Base-by-base conservation (phyloP, 2,888 invertebrate genomes). In the Melieria omissa region DNA sequence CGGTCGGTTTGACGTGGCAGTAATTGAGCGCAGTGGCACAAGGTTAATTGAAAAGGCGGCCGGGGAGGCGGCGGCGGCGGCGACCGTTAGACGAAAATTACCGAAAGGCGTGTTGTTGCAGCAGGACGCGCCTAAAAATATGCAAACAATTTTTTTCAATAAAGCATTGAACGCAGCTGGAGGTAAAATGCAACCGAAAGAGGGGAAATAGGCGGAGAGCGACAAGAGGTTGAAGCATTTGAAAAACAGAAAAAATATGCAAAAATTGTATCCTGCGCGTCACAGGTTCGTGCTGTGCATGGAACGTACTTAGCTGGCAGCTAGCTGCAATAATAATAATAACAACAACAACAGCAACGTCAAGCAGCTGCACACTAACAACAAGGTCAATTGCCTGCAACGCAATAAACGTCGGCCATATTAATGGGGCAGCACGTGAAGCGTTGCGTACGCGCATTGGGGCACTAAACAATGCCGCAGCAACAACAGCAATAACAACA, bases 381-480 rank as follows among this genome's bases (percentile, higher is more conserved):
- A 58, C 46, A 70, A 70, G 63, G 57, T 57, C 64, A 63, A 47
- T 58, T 63, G 42, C 10, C n/a, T 49, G 8, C 49, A 63, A 16
- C 12, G 7, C 6, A 55, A 10, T 3, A 14, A n/a, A n/a, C 9
- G 10, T 16, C 41, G n/a, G 14, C 7, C 16, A 9, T 44, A 46
- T 16, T 10, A 55, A 57, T 14, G 54, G 41, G 14, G 12, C 42
- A 14, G 12, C 42, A 57, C 49, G 49, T 49, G 60, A 68, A 64
- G 74, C 74, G 70, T 73, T 75, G 77, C 74, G 63, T 73, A 71
- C 62, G 76, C 57, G 58, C 9, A 64, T 64, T 61, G 29, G 29
- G 2, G 29, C 29, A 29, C 29, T 29, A 29, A 29, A 29, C 29
- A 29, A 29, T 29, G 29, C 29, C 3, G 29, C 29, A 29, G 29